A percentile compares a stretch with the other conserved stretches of the same genome.
These are phyloP conservation scores for Lasioglossum malachurum DNA, from an alignment of 2,888 invertebrate genomes.

Conservation along the genomic window DNA sequence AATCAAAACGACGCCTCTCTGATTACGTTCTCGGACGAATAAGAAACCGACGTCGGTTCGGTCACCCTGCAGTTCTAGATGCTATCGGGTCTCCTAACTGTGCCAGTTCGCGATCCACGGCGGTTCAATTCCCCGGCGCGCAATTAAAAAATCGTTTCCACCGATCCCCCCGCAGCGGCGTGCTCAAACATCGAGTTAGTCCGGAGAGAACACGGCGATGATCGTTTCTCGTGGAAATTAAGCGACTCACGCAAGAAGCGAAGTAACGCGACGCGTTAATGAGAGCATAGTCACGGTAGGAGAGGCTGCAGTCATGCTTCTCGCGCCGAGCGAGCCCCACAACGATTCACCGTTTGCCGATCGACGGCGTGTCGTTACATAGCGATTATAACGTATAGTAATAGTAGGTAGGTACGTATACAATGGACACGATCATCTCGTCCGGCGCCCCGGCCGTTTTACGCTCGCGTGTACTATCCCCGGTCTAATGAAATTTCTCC, in stretches of 20 bases:
- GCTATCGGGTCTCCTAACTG: not conserved
- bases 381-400: constrained; percentile 52
- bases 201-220: not conserved
- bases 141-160: constrained; percentile 17
- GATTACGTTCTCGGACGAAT: not conserved
- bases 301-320: constrained; percentile 6
- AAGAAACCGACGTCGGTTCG: not conserved
- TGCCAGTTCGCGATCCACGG: not conserved
- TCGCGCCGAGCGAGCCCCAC: not conserved
- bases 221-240: constrained; percentile 13
- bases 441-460: not conserved
- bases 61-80: not conserved
- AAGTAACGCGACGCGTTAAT: constrained; percentile 27
- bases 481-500: constrained; percentile 57
- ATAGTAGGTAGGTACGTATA: constrained; percentile 20
- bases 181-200: not conserved
- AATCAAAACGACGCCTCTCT: not conserved
- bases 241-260: not conserved
- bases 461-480: constrained; percentile 6
- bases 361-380: constrained; percentile 46
- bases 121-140: not conserved
- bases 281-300: constrained; percentile 22
- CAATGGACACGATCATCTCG: constrained; percentile 27
- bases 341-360: constrained; percentile 16
- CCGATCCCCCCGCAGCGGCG: not conserved